A percentile compares a stretch with the other conserved stretches of the same genome.
These are phyloP conservation scores for Drosophila ezoana DNA, from an alignment of 2,888 invertebrate species.

Conservation along the genomic window DNA sequence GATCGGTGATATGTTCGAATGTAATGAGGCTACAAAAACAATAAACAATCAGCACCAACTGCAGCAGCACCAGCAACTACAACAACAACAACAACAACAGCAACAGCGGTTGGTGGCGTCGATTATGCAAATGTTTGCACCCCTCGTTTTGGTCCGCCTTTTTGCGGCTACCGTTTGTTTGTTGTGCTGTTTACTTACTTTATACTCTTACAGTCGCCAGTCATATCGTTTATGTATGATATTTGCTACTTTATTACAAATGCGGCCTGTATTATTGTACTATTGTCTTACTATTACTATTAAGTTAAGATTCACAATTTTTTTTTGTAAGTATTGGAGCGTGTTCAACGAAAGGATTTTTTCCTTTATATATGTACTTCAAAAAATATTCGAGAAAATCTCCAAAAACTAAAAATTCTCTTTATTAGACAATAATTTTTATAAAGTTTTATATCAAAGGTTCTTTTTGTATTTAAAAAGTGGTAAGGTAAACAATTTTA, in stretches of 20 bases:
- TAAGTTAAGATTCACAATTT: too few relatives aligned
- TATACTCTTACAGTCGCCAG: constrained; percentile 13
- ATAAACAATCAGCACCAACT: constrained; percentile 46
- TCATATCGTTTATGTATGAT: background rate
- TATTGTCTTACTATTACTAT: background rate
- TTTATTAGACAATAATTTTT: too few relatives aligned
- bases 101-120: constrained; percentile 34
- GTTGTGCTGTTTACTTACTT: constrained; percentile 15
- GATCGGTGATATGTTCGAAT: constrained; percentile 77
- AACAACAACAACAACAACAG: constrained; percentile 23
- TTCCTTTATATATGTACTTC: too few relatives aligned
- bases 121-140: constrained; percentile 72
- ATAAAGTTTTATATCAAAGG: too few relatives aligned
- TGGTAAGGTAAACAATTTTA: too few relatives aligned
- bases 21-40: constrained; percentile 71
- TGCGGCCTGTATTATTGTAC: background rate
- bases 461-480: too few relatives aligned
- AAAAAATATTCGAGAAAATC: too few relatives aligned
- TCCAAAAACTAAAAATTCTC: too few relatives aligned
- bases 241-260: background rate
- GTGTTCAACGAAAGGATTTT: too few relatives aligned
- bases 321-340: background rate
- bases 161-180: constrained; percentile 27
- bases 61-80: constrained; percentile 34
- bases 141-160: constrained; percentile 14